Evolutionary conservation across 2,797 vertebrate species (phyloP), one percentile per base, ranked within the genome.

Genomic region (Tragopan temminckii): DNA sequence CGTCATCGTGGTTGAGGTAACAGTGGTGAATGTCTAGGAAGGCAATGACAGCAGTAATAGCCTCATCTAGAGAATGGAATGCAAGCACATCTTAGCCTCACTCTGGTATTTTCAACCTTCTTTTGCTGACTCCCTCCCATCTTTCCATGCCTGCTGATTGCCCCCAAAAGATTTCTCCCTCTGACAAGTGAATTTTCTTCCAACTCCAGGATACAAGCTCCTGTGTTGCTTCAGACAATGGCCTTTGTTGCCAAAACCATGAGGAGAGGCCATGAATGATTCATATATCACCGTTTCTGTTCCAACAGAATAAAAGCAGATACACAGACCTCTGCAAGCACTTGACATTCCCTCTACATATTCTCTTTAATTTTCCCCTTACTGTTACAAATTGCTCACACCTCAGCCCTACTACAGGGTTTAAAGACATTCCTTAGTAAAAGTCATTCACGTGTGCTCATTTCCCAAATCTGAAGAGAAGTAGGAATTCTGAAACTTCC

Each of bases 311-410:
- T 38, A 88, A 69, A 20, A 57, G 3, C 48, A 89, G 42, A 69
- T 72, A 83, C 6, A 12, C 66, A 85, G 62, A 69, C 33, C 16
- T 80, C 77, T 79, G 59, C 43, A 72, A 91, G 11, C 59, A 20
- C 20, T 89, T 48, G 79, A 89, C 48, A 74, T 85, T 96, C 92
- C 81, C 70, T 79, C 72, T 87, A 8, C 27, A 19, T 71, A 95
- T 95, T 27, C 69, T 9, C 58, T 55, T 64, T 69, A 11, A 88
- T 93, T 88, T 95, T 67, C 81, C 83, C 38, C 50, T 76, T 77
- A 63, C 68, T 89, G 72, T 89, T 94, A 67, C 46, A 0, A 76
- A 72, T 63, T 72, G 11, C 40, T 93, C 6, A 2, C 29, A 38
- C 40, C 80, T 5, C 46, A 48, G 50, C 38, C 38, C n/a, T 78